Base-by-base conservation (phyloP, 2,888 invertebrate genomes). In the Diabrotica balteata region DNA sequence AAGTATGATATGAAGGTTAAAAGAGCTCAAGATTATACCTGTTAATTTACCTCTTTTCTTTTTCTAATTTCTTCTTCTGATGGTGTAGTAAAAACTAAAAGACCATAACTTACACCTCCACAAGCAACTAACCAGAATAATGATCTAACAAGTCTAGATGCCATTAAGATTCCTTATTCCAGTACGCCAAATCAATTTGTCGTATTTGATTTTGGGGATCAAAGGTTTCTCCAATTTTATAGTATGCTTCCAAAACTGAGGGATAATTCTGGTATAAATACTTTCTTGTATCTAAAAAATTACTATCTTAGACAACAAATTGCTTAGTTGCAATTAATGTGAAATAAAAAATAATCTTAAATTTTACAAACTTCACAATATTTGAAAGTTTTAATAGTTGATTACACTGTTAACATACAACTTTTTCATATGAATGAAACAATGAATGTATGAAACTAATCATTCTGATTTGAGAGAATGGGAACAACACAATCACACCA, bases 241-340 rank as follows among this genome's bases (percentile, higher is more conserved):
- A 94, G 82, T 90, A 94, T 59, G 87, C 85, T 74, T 93, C 89
- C 71, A 94, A 84, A 46, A 90, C 79, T 78, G 84, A 86, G 60
- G 91, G 91, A 81, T 85, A 90, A 72, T 91, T 90, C 65, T 90
- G 86, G 82, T 86, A 85, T 83, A 91, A 87, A 79, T 90, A 90
- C 75, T 88, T 85, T 71, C 93, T 90, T 78, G 90, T 91, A 84
- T 90, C 93, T 93, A 86, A 86, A 70, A 65, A 70, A 71, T 67
- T 43, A 54, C 7, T 54, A 43, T 42, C 8, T 43, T n/a, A 10
- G 43, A 17, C 1, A 42, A 55, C 11, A 54, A 59, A 10, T 60
- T 58, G 49, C 11, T 10, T 59, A 17, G 2, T 17, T 17, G 17
- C 17, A 17, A 17, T 17, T 17, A 17, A 17, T 17, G 17, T 32